Evolutionary conservation across 2,888 invertebrate genomes (phyloP), one percentile per base, ranked within the genome.

Genomic region (Therioaphis trifolii): DNA sequence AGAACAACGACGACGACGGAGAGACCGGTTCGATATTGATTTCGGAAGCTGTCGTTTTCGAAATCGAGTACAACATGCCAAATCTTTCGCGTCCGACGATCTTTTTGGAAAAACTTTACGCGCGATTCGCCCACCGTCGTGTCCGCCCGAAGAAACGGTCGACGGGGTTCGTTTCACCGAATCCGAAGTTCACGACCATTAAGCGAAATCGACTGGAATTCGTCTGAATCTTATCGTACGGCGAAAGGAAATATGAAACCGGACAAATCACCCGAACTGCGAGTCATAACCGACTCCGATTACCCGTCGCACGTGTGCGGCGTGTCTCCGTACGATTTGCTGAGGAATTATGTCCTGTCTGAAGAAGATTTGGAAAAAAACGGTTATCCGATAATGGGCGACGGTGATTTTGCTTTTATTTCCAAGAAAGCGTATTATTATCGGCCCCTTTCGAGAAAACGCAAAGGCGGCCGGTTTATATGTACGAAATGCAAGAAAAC

Each of bases 401-500:
- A 91, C 0, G 91, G 90, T 85, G 91, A 88, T 58, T 88, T 89
- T 15, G 84, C 71, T 4, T 85, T 74, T 71, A 84, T 85, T 75
- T 85, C 85, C 1, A 84, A 79, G 43, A 84, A 84, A 55, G 85
- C 85, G 18, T 69, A 84, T 40, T 85, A 85, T 15, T 85, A 85
- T n/a, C 79, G 77, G 74, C 85, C 85, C 2, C 35, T 85, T 49
- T 69, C 84, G 2, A 84, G 66, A 58, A 85, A 85, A 80, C 84
- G 84, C 7, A 85, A 75, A 43, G 85, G 84, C 43, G 80, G 82
- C 29, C 78, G 78, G 58, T 85, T 84, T 75, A 92, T 92, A 85
- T 96, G 96, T 88, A 91, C 92, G 86, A 92, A 96, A 86, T 96
- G 96, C 89, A 93, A 93, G 69, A 94, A 94, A 88, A 91, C 92